Evolutionary conservation across 2,113 vertebrate genomes (phyloP), one percentile per base, ranked within the genome.

Genomic region (Etheostoma cragini): DNA sequence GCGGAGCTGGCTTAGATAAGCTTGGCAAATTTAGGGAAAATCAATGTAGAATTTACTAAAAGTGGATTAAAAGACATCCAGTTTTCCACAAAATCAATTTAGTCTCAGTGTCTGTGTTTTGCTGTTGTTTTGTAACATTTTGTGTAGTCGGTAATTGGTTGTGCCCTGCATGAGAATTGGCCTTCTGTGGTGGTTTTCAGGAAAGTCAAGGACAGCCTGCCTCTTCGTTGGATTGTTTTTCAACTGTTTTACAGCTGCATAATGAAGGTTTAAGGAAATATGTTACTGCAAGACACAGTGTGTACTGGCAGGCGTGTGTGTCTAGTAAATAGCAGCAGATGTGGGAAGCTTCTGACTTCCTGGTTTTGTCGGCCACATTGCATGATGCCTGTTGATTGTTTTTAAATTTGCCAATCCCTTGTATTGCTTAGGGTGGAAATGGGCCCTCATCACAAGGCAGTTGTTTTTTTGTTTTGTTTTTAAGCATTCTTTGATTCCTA

Each of bases 241-340:
- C 53, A 57, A 53, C 22, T 73, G 15, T 54, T 79, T 54, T 19
- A 67, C 77, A 26, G 38, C 38, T 87, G 76, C 75, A 64, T 58
- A 76, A 79, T 17, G 11, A 45, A 8, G 5, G 60, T 83, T 89
- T 49, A 72, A 76, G 56, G 76, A 56, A 79, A 83, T 49, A 72
- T 46, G 49, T 77, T 65, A 24, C 33, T 21, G 72, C 21, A 45
- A 65, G 14, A 63, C 78, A 60, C 56, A 54, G 22, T 46, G 49
- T 15, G 11, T 56, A 49, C 71, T 78, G 33, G 66, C 70, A 83
- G 35, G 50, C 77, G 19, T 3, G 17, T 86, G 64, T 46, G 70
- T 76, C 72, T 52, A 13, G n/a, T 85, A 89, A 90, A 81, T 30
- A 38, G 47, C 67, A 75, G 47, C 81, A 88, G 82, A 81, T 89